These are phyloP conservation scores for Chiloscyllium punctatum DNA, from an alignment of 2,797 vertebrate genomes.

Conservation along the genomic window DNA sequence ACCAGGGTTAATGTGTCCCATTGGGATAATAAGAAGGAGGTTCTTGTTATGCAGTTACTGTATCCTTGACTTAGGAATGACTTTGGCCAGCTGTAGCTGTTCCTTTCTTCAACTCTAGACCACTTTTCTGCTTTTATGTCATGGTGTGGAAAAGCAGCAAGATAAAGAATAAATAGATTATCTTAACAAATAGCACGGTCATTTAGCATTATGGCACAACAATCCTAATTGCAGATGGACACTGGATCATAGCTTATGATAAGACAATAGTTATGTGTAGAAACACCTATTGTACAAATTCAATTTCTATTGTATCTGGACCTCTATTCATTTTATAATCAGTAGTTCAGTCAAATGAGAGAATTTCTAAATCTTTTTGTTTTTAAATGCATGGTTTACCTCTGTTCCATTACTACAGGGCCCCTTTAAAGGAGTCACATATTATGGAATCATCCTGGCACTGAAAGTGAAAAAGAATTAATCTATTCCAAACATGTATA, in stretches of 20 bases:
- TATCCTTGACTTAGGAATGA: neutral
- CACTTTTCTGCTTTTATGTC: neutral
- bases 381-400: neutral
- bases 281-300: neutral
- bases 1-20: neutral
- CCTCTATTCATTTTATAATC: neutral
- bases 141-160: neutral
- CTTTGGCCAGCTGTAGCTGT: neutral
- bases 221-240: neutral
- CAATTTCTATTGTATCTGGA: neutral
- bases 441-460: neutral
- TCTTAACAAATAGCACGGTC: neutral
- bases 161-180: neutral
- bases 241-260: neutral
- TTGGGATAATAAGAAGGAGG: neutral
- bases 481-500: neutral
- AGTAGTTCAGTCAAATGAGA: neutral
- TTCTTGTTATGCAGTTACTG: neutral
- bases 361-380: neutral
- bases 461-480: neutral
- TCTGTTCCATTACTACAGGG: neutral
- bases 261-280: neutral
- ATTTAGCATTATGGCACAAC: neutral
- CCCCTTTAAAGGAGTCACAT: neutral
- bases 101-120: neutral